Conservation (phyloP, 2,888 invertebrate species). For the Morpho deidamia region DNA sequence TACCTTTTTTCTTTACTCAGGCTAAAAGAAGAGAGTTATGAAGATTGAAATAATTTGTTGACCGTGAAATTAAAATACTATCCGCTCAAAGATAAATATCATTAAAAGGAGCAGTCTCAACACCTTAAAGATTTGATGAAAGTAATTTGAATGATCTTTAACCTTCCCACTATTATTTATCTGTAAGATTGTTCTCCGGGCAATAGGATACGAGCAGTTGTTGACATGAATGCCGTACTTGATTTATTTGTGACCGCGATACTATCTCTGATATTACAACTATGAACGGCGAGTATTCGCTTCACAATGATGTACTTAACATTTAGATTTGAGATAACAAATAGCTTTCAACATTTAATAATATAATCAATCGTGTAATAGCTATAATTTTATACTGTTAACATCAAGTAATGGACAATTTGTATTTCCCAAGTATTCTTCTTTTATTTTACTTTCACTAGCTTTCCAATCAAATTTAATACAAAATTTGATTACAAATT, state of each 20-base stretch:
- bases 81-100: too few relatives aligned
- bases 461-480: too few relatives aligned
- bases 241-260: conserved; percentile 15
- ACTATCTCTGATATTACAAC: conserved; percentile 7
- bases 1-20: too few relatives aligned
- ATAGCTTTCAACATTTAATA: conserved; percentile 11
- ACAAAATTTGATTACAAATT: too few relatives aligned
- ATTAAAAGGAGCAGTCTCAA: too few relatives aligned
- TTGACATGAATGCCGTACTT: conserved; percentile 10
- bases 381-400: conserved; percentile 9
- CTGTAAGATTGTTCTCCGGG: background rate
- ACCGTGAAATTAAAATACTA: too few relatives aligned
- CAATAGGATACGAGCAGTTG: conserved; percentile 7
- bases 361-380: conserved; percentile 8
- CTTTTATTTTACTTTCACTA: too few relatives aligned
- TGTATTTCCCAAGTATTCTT: background rate
- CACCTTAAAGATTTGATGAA: background rate
- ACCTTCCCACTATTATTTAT: background rate
- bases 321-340: conserved; percentile 9
- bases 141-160: conserved; percentile 1
- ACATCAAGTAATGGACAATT: conserved; percentile 4
- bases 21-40: too few relatives aligned
- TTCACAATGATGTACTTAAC: conserved; percentile 12
- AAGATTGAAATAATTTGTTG: too few relatives aligned
- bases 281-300: conserved; percentile 3